Conservation (phyloP, 2,888 invertebrate genomes). For the Lasioglossum lativentre region DNA sequence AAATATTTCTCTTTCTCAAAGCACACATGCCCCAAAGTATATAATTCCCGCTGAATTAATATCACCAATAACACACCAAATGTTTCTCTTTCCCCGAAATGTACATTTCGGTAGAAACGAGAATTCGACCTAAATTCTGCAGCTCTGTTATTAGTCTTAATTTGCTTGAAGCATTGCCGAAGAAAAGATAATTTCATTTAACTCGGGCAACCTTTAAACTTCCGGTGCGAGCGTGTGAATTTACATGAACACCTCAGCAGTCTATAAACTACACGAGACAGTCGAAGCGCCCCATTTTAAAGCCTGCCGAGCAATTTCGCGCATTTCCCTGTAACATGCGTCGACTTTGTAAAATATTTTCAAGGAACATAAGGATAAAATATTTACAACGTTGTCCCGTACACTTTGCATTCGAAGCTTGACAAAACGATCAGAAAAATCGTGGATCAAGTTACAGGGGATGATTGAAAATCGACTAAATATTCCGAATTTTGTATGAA, state of each 20-base stretch:
- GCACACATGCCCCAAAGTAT: background rate
- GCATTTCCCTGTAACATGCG: background rate
- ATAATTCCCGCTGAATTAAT: background rate
- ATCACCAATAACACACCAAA: background rate
- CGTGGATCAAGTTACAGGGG: background rate
- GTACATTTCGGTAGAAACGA: background rate
- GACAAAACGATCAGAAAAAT: background rate
- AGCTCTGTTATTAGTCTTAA: background rate
- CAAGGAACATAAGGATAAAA: background rate
- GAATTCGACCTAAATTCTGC: background rate
- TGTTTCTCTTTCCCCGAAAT: background rate
- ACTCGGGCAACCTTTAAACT: background rate
- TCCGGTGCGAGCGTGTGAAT: background rate
- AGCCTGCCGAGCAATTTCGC: background rate
- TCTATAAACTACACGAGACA: background rate
- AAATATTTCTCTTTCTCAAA: background rate
- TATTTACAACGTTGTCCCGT: background rate
- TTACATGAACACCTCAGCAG: background rate
- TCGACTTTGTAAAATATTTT: background rate
- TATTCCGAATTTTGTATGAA: no score
- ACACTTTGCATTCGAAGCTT: background rate
- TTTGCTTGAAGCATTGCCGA: background rate
- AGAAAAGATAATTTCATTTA: constrained; percentile 1
- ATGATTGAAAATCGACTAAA: no score
- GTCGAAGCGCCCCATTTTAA: background rate